Percentiles rank a stretch among this genome's conserved stretches.
Evolutionary conservation across 2,113 vertebrate species (phyloP).

Genomic region (Colistium nudipinnis): DNA sequence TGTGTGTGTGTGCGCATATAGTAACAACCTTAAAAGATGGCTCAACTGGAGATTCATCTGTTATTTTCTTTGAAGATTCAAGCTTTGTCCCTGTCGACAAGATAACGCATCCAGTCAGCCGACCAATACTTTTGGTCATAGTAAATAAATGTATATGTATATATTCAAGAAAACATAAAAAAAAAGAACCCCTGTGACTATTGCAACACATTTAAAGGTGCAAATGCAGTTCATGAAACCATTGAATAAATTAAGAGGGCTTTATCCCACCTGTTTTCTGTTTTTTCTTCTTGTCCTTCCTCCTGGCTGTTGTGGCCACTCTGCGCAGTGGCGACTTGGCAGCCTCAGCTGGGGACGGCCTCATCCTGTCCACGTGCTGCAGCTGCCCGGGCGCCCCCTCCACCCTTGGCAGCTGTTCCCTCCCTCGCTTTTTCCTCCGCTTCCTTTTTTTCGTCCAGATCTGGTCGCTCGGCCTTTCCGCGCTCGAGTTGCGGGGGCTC

Average conservation of each 20-base stretch:
- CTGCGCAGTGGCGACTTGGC: conserved; percentile 83
- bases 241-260: not conserved
- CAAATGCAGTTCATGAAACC: not conserved
- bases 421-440: conserved; percentile 90
- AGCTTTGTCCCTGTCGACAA: conserved; percentile 86
- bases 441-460: conserved; percentile 88
- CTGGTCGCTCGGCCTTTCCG: conserved; percentile 77
- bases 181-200: not conserved
- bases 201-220: not conserved
- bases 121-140: not conserved
- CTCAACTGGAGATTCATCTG: conserved; percentile 80
- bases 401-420: conserved; percentile 72
- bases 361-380: conserved; percentile 81
- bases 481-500: conserved; percentile 50
- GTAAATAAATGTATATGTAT: not conserved
- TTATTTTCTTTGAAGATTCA: conserved; percentile 84
- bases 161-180: not conserved
- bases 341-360: conserved; percentile 81
- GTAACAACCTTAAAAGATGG: conserved; percentile 90
- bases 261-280: conserved; percentile 87
- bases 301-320: conserved; percentile 84
- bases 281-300: conserved; percentile 91
- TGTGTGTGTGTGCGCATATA: not conserved
- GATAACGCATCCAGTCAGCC: not conserved
- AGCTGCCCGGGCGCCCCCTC: conserved; percentile 78